These are phyloP conservation scores for Sebastolobus alascanus DNA, from an alignment of 2,797 vertebrate genomes.

Conservation along the genomic window DNA sequence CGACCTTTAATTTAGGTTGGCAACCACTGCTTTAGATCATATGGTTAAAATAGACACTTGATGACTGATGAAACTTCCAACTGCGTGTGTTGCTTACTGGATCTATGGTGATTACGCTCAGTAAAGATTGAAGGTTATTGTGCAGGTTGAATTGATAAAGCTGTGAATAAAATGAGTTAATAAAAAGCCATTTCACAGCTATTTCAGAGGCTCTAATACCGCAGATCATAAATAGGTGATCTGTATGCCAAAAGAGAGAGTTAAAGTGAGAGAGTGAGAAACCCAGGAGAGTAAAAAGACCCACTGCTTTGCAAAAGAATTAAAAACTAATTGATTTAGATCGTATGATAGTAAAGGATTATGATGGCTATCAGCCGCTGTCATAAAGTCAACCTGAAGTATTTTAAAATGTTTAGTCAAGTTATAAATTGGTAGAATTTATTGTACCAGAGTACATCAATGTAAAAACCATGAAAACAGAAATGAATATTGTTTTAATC, in stretches of 20 bases:
- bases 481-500: neutral
- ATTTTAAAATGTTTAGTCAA: slow-evolving; percentile 5
- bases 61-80: neutral
- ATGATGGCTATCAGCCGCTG: slow-evolving; percentile 45
- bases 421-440: neutral
- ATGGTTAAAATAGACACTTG: neutral
- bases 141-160: slow-evolving; percentile 25
- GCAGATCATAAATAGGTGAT: slow-evolving; percentile 32
- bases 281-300: slow-evolving; percentile 25
- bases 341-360: slow-evolving; percentile 48
- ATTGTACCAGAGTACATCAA: neutral
- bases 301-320: slow-evolving; percentile 12
- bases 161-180: slow-evolving; percentile 38
- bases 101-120: neutral
- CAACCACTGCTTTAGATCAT: neutral
- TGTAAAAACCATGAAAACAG: neutral
- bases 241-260: neutral
- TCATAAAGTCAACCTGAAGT: slow-evolving; percentile 33
- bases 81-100: neutral
- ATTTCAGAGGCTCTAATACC: slow-evolving; percentile 28
- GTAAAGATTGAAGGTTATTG: slow-evolving; percentile 28
- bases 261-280: neutral
- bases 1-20: neutral
- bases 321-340: slow-evolving; percentile 59
- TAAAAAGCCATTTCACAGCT: slow-evolving; percentile 49